phyloP scores from a whole-genome alignment of 2,888 invertebrate species.

The Formica aserva region DNA sequence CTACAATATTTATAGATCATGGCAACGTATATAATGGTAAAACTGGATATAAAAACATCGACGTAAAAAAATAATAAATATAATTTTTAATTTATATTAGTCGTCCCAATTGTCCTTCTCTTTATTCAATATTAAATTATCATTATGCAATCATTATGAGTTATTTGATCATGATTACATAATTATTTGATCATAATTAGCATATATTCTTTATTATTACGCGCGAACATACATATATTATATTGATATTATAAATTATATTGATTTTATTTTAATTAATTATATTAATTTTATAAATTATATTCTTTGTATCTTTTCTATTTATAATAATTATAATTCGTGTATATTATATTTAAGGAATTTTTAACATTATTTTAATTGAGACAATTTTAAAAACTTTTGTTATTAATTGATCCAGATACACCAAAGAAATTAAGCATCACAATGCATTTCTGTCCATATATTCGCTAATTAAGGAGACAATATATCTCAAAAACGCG shows the following conservation, averaged over 20 bases:
- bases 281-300: not conserved
- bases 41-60: constrained; percentile 42
- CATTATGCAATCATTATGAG: not conserved
- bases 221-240: no score
- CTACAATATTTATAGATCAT: not conserved
- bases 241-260: not conserved
- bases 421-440: not conserved
- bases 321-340: constrained; percentile 1
- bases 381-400: not conserved
- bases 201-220: not conserved
- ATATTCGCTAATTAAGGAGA: not conserved
- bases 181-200: not conserved
- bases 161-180: not conserved
- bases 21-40: constrained; percentile 5
- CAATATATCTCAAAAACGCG: not conserved
- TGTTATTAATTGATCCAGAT: not conserved
- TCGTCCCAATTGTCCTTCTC: not conserved
- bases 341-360: not conserved
- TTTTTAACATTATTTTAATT: not conserved
- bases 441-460: not conserved
- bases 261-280: not conserved
- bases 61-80: constrained; percentile 25
- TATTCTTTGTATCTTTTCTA: not conserved
- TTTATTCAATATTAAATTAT: not conserved
- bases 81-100: not conserved